A percentile compares a stretch with the other conserved stretches of the same genome.
Conservation (phyloP, 2,888 invertebrate species). For the Philaethria dido region DNA sequence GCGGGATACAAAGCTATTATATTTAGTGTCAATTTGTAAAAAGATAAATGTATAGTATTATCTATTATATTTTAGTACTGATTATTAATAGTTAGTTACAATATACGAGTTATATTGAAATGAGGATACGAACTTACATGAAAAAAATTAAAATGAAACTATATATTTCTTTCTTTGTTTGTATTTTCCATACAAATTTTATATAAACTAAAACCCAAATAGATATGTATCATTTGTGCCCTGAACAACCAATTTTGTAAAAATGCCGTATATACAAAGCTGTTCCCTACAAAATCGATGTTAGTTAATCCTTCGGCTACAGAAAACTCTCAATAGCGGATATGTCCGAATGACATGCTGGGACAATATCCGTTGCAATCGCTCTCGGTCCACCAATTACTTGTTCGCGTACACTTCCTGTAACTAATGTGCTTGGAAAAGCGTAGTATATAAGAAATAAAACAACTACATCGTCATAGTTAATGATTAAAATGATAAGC, state of each 20-base stretch:
- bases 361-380: constrained; percentile 62
- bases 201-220: not conserved
- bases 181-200: not conserved
- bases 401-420: constrained; percentile 31
- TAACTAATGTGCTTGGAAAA: not conserved
- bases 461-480: too few species aligned
- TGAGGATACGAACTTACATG: too few species aligned
- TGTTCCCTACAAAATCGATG: constrained; percentile 16
- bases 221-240: not conserved
- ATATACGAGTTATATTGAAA: too few species aligned
- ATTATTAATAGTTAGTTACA: too few species aligned
- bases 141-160: too few species aligned
- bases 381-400: constrained; percentile 53
- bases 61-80: too few species aligned
- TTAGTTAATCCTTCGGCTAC: constrained; percentile 30
- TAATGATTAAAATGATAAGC: too few species aligned
- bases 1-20: too few species aligned
- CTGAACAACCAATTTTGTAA: not conserved
- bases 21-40: too few species aligned
- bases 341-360: constrained; percentile 57
- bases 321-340: constrained; percentile 42
- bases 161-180: too few species aligned
- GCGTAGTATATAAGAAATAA: not conserved
- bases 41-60: too few species aligned
- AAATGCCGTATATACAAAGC: not conserved